These are phyloP conservation scores for Lipophrys pholis DNA, from an alignment of 2,113 vertebrate genomes.

Conservation along the genomic window DNA sequence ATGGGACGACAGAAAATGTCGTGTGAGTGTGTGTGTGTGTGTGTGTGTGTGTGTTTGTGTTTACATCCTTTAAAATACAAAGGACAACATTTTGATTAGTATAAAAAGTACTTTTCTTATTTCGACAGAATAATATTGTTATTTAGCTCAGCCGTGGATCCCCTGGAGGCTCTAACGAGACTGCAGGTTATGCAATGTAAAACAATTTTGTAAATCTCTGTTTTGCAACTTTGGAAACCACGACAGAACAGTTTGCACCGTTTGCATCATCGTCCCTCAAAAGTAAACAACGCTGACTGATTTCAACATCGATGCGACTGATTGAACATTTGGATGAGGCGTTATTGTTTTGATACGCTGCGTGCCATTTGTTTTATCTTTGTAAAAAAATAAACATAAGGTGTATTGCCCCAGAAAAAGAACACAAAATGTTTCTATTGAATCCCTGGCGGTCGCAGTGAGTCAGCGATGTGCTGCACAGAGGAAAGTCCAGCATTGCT, in stretches of 20 bases:
- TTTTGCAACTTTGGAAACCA: conserved; percentile 1
- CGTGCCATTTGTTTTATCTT: conserved; percentile 9
- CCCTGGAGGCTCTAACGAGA: not conserved
- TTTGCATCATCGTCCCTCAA: conserved; percentile 17
- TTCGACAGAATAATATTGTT: not conserved
- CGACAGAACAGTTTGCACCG: not conserved
- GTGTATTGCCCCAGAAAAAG: not conserved
- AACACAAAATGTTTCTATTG: conserved; percentile 6
- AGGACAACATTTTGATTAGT: not conserved
- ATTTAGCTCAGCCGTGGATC: not conserved
- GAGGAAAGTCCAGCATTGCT: conserved; percentile 42
- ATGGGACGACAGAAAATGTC: too few species aligned
- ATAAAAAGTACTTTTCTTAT: not conserved
- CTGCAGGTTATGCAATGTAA: not conserved
- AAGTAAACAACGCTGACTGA: conserved; percentile 13
- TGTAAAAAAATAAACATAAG: not conserved
- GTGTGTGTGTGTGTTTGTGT: too few species aligned
- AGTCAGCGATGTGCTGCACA: not conserved
- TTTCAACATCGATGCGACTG: not conserved
- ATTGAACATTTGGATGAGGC: not conserved
- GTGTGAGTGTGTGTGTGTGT: too few species aligned
- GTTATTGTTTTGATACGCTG: not conserved
- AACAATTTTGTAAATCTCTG: conserved; percentile 8
- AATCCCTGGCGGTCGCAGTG: not conserved
- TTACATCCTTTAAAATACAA: too few species aligned